Conservation (phyloP, 2,888 invertebrate genomes). For the Alloplasta piceator region DNA sequence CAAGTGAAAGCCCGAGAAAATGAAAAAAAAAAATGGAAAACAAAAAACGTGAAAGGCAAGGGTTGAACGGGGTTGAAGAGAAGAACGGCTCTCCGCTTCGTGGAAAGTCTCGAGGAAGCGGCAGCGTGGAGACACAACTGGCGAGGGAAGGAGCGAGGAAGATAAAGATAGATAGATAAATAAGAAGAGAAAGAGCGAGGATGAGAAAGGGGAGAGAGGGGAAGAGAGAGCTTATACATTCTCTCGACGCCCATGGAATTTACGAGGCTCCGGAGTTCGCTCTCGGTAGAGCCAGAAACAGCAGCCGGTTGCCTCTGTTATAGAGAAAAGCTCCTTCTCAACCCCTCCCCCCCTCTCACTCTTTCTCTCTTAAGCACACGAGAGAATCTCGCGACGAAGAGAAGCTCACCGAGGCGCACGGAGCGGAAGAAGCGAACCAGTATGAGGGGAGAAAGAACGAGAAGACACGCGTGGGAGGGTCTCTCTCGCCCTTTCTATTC, state of each 20-base stretch:
- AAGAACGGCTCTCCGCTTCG: conserved; percentile 31
- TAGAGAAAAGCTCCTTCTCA: conserved; percentile 35
- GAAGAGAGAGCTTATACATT: conserved; percentile 60
- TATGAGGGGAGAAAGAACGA: conserved; percentile 3
- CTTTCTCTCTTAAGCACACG: conserved; percentile 42
- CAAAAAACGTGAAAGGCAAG: conserved; percentile 23
- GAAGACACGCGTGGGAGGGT: not conserved
- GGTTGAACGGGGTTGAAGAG: conserved; percentile 38
- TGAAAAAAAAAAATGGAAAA: conserved; percentile 5
- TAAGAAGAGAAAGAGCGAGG: conserved; percentile 7
- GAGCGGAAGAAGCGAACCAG: conserved; percentile 32
- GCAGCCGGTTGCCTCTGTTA: conserved; percentile 38
- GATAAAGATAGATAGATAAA: not conserved
- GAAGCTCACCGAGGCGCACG: conserved; percentile 45
- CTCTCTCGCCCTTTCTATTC: conserved; percentile 6
- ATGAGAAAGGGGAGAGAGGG: conserved; percentile 2
- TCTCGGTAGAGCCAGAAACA: conserved; percentile 36
- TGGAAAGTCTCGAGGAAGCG: conserved; percentile 59
- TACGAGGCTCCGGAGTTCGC: conserved; percentile 57
- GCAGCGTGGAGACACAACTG: conserved; percentile 46
- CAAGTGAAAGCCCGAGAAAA: not conserved
- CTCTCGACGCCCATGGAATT: conserved; percentile 65
- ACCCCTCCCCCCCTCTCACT: not conserved
- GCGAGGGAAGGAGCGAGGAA: conserved; percentile 19
- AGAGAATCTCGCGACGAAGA: conserved; percentile 41